Base-by-base conservation (phyloP, 2,888 invertebrate genomes). In the Apotomis capreana region DNA sequence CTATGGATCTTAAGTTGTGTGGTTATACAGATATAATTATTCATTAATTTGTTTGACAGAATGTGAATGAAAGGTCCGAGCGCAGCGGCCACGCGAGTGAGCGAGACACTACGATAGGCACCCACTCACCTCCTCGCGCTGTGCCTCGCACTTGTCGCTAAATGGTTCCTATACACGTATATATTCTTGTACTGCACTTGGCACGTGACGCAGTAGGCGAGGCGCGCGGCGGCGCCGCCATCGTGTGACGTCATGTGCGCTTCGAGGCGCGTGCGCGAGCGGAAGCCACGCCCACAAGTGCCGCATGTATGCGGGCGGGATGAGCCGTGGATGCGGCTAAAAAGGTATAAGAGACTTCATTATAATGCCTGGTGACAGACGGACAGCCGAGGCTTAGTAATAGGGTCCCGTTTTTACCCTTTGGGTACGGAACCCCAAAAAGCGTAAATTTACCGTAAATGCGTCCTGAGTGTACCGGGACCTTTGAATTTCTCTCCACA, bases 401-500 rank as follows among this genome's bases (percentile, higher is more conserved):
- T 26, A 26, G 26, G 26, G 26, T 26, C 26, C 26, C 26, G 26
- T 26, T 26, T 26, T 26, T 26, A 26, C 26, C 26, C 26, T 26
- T 26, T 26, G 26, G 26, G 26, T 26, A 26, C 26, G 26, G 26
- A 26, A 26, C 26, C 26, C 26, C 2, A 26, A 26, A 26, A 26
- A 26, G 26, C 26, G 26, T 81, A 44, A 10, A 9, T 5, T 51
- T 74, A 87, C 89, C 77, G 75, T 58, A 77, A 79, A 70, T 89
- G 89, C 0, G 77, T 75, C 13, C 83, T 77, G 0, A 89, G 76
- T 0, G 85, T 84, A 51, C 79, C 75, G 13, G 78, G 84, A 0
- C 83, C 83, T 75, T 87, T 88, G 62, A 89, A 89, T 40, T 79
- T 84, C 4, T 83, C 83, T 0, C 89, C 88, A 37, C 89, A 89